Evolutionary conservation across 2,888 invertebrate species (phyloP).

Genomic region (Gibbula magus): DNA sequence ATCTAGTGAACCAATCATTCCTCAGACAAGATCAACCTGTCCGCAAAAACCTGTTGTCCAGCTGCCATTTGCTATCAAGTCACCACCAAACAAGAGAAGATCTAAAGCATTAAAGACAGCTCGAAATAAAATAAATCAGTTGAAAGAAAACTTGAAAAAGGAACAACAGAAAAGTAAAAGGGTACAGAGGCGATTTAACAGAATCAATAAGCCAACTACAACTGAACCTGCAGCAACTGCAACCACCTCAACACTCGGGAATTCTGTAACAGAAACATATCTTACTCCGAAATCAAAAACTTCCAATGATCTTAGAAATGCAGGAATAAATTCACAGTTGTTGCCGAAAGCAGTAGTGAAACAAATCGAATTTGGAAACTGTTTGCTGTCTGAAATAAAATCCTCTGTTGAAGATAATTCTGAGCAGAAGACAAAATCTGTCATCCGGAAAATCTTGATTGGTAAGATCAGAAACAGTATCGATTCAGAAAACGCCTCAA

Average conservation of each 20-base stretch:
- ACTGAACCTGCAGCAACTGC: not conserved
- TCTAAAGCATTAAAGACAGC: constrained; percentile 19
- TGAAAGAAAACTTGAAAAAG: not conserved
- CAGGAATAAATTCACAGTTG: constrained; percentile 25
- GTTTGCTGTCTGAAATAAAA: constrained; percentile 12
- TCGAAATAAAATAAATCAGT: not conserved
- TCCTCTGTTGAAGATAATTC: not conserved
- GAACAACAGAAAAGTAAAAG: not conserved
- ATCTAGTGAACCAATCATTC: no score
- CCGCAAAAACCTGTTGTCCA: not conserved
- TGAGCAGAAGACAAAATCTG: no score
- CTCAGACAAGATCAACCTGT: not conserved
- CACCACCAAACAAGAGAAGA: not conserved
- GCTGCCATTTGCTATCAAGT: not conserved
- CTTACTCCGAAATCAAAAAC: constrained; percentile 19
- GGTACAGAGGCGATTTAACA: not conserved
- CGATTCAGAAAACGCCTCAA: constrained; percentile 17
- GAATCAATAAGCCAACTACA: not conserved
- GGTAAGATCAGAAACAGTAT: constrained; percentile 28
- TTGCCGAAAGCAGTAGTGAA: not conserved
- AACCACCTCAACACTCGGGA: not conserved
- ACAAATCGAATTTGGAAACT: constrained; percentile 16
- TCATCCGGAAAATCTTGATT: constrained; percentile 12
- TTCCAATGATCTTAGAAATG: not conserved
- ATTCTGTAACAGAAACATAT: not conserved